Evolutionary conservation across 1,140 invertebrate genomes (phyloP).

Genomic region (Pseudomyrmex pallidus): DNA sequence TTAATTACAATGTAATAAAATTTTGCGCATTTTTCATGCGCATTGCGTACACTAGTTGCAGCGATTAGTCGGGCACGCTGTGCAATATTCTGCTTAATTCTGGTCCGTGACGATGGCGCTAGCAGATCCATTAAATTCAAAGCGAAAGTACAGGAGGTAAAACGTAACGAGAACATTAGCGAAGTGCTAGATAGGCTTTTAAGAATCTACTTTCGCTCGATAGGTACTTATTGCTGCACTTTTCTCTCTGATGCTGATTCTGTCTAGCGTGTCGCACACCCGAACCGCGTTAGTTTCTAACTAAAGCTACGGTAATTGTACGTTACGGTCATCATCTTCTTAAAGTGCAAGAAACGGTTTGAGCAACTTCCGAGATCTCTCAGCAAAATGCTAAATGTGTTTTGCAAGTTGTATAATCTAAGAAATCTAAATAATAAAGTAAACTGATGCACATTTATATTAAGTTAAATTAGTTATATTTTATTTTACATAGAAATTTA

Average conservation of each 20-base stretch:
- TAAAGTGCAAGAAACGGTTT: constrained; percentile 7
- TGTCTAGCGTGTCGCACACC: neutral
- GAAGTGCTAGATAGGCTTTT: constrained; percentile 64
- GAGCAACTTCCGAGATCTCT: neutral
- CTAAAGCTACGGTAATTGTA: constrained; percentile 35
- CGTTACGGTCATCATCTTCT: constrained; percentile 3
- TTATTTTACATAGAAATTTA: constrained; percentile 21
- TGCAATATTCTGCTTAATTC: constrained; percentile 39
- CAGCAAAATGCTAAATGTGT: neutral
- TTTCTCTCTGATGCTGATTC: constrained; percentile 27
- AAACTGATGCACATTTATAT: too few species aligned
- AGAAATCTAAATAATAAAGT: neutral
- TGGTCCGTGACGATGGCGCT: neutral
- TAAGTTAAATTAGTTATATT: neutral
- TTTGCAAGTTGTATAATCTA: neutral
- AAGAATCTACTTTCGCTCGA: constrained; percentile 41
- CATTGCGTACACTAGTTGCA: neutral
- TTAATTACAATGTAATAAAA: constrained; percentile 6
- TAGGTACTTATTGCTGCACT: constrained; percentile 16
- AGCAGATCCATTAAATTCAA: constrained; percentile 66
- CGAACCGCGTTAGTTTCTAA: constrained; percentile 14
- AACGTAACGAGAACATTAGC: constrained; percentile 70
- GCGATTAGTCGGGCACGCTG: constrained; percentile 16
- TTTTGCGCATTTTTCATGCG: constrained; percentile 20
- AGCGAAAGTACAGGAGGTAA: constrained; percentile 57